A percentile compares a stretch with the other conserved stretches of the same genome.
Conservation (phyloP, 2,888 invertebrate genomes). For the Listrodromus nycthemerus region DNA sequence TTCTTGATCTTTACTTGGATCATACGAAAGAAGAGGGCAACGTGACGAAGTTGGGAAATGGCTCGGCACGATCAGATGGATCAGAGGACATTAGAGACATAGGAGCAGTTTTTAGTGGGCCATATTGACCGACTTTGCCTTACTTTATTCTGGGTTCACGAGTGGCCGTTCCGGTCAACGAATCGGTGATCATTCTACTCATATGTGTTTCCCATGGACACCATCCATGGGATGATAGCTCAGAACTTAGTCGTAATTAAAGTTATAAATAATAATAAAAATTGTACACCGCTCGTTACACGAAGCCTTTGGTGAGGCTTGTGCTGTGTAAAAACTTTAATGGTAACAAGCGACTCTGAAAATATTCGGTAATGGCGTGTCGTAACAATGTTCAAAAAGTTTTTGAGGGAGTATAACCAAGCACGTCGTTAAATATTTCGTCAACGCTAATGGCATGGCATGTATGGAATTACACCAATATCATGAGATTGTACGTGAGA, state of each 20-base stretch:
- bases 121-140: not conserved
- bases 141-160: not conserved
- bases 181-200: not conserved
- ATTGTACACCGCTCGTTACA: not conserved
- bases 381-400: not conserved
- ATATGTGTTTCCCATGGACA: not conserved
- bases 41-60: not conserved
- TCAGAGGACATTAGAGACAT: too few species aligned
- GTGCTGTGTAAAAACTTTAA: not conserved
- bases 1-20: too few species aligned
- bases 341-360: not conserved
- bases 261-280: constrained; percentile 12
- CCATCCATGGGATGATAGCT: not conserved
- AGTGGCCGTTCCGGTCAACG: not conserved
- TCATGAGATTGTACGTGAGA: not conserved
- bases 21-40: not conserved
- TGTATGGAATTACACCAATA: not conserved
- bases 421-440: not conserved
- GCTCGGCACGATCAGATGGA: not conserved
- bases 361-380: not conserved
- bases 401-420: not conserved
- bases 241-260: not conserved
- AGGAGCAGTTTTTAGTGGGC: not conserved
- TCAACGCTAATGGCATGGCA: not conserved
- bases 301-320: not conserved